phyloP scores from a whole-genome alignment of 2,888 invertebrate species.

The Hirtodrosophila duncani region DNA sequence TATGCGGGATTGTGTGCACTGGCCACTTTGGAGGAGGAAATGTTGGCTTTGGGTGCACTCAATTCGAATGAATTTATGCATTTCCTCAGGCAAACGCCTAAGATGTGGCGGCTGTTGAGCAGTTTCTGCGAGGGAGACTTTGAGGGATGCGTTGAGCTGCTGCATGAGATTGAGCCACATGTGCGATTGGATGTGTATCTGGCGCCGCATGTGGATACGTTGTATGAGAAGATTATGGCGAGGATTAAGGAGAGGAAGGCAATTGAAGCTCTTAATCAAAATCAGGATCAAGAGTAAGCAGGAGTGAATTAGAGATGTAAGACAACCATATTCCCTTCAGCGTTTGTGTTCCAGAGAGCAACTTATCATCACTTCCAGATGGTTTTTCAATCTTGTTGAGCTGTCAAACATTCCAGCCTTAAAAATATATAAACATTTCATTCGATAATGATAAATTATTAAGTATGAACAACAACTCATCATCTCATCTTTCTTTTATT shows the following conservation, averaged over 20 bases:
- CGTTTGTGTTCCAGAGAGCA: no score
- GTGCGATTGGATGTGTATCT: constrained; percentile 52
- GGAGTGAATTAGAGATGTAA: neutral
- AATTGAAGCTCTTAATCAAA: neutral
- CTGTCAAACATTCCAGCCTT: no score
- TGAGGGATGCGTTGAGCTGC: constrained; percentile 19
- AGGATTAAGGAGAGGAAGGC: constrained; percentile 17
- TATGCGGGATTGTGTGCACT: constrained; percentile 47
- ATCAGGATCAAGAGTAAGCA: neutral
- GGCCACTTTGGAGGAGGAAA: constrained; percentile 44
- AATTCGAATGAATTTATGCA: constrained; percentile 40
- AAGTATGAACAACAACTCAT: no score
- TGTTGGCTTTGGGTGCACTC: constrained; percentile 20
- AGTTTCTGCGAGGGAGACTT: constrained; percentile 27
- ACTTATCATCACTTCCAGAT: no score
- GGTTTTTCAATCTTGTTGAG: no score
- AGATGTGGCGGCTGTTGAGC: constrained; percentile 25
- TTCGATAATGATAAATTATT: no score
- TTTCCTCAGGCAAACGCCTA: constrained; percentile 36
- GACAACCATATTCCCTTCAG: no score
- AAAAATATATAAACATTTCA: no score
- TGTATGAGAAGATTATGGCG: constrained; percentile 35
- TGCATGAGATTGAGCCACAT: constrained; percentile 31
- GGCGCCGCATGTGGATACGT: constrained; percentile 43
- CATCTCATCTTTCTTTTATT: no score